Conservation (phyloP, 2,888 invertebrate genomes). For the Nemoura dubitans region DNA sequence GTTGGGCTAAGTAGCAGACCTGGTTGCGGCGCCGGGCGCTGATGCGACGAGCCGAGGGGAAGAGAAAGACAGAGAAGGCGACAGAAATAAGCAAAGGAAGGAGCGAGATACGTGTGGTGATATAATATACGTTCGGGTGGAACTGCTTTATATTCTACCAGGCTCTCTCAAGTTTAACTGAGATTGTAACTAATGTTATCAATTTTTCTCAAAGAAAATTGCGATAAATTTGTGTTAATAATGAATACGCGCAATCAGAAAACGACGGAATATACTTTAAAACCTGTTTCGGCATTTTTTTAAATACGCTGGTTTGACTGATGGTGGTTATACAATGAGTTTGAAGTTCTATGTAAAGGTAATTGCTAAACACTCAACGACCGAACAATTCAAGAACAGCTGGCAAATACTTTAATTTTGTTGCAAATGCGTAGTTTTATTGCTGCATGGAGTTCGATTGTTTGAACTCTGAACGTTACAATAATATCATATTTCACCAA, state of each 20-base stretch:
- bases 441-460: no score
- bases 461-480: no score
- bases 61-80: slow-evolving; percentile 25
- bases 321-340: neutral
- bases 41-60: neutral
- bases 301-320: neutral
- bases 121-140: neutral
- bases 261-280: neutral
- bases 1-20: slow-evolving; percentile 22
- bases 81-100: neutral
- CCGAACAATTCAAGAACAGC: no score
- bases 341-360: neutral
- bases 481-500: no score
- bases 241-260: neutral
- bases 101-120: neutral
- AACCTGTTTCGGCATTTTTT: neutral
- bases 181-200: slow-evolving; percentile 23
- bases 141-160: neutral
- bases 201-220: slow-evolving; percentile 3
- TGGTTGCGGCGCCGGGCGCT: neutral
- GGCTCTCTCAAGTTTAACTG: neutral
- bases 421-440: no score
- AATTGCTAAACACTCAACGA: no score
- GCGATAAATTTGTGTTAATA: neutral
- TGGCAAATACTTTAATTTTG: no score